These are phyloP conservation scores for Albula goreensis DNA, from an alignment of 2,113 vertebrate species.

Conservation along the genomic window DNA sequence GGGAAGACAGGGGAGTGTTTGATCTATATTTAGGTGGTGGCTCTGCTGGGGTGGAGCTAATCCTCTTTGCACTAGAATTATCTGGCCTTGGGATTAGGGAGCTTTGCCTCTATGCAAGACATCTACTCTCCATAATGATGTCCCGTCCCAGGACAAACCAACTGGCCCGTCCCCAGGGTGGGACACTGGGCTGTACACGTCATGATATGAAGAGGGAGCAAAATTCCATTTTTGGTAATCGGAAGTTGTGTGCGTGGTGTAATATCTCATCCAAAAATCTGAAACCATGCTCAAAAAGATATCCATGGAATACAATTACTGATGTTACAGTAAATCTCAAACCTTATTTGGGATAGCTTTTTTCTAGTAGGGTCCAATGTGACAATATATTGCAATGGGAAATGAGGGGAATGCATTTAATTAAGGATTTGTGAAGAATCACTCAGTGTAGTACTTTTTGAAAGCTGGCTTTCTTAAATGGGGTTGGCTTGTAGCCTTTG, in stretches of 20 bases:
- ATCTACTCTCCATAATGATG: constrained; percentile 72
- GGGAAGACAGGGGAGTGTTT: constrained; percentile 54
- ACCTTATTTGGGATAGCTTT: neutral
- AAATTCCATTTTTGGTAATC: neutral
- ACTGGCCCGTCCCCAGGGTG: neutral
- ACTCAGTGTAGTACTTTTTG: neutral
- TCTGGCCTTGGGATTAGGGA: constrained; percentile 83
- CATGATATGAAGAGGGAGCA: neutral
- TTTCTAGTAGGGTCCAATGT: neutral
- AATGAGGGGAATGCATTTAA: neutral
- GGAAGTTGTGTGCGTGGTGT: neutral
- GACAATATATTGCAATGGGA: neutral
- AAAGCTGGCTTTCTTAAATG: neutral
- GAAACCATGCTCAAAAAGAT: neutral
- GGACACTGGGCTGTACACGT: neutral
- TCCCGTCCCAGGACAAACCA: constrained; percentile 42
- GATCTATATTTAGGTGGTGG: constrained; percentile 86
- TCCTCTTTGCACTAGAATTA: constrained; percentile 89
- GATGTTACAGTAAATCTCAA: neutral
- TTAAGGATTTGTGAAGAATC: neutral
- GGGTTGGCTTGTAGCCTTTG: neutral
- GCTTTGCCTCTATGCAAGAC: constrained; percentile 74
- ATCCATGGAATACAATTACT: neutral
- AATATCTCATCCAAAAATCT: neutral
- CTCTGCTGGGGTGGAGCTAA: constrained; percentile 83